Evolutionary conservation across 2,113 vertebrate species (phyloP).

Genomic region (Colinus virginianus): DNA sequence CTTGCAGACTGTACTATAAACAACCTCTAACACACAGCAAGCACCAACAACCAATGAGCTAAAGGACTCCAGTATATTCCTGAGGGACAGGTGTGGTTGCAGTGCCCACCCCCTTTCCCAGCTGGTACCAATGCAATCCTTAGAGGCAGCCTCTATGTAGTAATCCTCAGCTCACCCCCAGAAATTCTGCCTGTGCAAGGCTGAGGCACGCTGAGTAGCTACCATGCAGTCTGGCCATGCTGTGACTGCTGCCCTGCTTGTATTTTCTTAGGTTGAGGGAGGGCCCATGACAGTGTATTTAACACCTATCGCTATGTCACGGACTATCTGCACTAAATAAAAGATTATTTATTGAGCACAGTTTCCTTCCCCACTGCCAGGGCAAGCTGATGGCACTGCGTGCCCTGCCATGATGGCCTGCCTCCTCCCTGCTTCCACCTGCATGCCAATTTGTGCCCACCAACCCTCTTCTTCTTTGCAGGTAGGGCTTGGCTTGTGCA

Average conservation of each 20-base stretch:
- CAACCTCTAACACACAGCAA: neutral
- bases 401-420: no score
- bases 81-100: neutral
- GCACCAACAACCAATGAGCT: rapidly evolving
- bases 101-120: neutral
- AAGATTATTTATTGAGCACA: neutral
- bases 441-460: neutral
- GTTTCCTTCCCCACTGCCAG: neutral
- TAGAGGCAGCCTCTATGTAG: neutral
- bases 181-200: rapidly evolving
- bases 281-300: neutral
- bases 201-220: neutral
- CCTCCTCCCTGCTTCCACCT: neutral
- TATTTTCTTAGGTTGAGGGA: neutral
- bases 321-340: neutral
- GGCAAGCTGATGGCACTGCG: neutral
- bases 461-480: neutral
- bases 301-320: neutral
- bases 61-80: neutral
- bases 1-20: neutral
- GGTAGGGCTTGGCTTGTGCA: neutral
- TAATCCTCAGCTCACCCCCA: neutral
- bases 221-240: neutral
- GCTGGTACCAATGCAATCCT: neutral
- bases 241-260: neutral